These are phyloP conservation scores for Watsonalla binaria DNA, from an alignment of 2,888 invertebrate species.

Conservation along the genomic window DNA sequence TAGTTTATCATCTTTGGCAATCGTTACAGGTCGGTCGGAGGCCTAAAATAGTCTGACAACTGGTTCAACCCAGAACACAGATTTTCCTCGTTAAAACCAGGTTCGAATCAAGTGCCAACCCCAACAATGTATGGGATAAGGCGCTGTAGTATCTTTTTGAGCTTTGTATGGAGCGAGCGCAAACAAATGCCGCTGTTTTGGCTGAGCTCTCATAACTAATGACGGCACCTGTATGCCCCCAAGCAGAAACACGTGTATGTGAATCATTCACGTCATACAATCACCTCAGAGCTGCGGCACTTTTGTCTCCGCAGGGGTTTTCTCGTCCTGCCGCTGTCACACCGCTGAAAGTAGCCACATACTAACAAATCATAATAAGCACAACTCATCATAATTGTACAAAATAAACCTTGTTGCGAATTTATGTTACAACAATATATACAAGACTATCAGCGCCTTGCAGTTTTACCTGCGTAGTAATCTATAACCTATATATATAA, in stretches of 20 bases:
- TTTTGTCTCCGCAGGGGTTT: conserved; percentile 71
- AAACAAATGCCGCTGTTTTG: no score
- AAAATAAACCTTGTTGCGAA: conserved; percentile 9
- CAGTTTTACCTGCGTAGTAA: neutral
- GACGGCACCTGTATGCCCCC: neutral
- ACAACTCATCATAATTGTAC: conserved; percentile 21
- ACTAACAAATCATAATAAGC: conserved; percentile 40
- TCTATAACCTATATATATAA: no score
- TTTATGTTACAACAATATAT: neutral
- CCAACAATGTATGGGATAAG: no score
- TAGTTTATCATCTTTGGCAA: no score
- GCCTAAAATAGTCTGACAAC: no score
- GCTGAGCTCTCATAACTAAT: no score
- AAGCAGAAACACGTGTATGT: neutral
- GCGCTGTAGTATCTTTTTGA: no score
- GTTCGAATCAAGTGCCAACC: no score
- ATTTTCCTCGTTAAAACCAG: no score
- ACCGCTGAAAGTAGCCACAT: conserved; percentile 61
- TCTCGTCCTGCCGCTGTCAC: conserved; percentile 56
- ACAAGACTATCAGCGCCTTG: neutral
- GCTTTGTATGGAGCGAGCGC: no score
- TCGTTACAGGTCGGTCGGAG: no score
- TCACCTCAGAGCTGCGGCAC: conserved; percentile 75
- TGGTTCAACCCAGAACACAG: no score
- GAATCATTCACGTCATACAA: conserved; percentile 19